Base-by-base conservation (phyloP, 2,888 invertebrate species). In the Muscina levida region DNA sequence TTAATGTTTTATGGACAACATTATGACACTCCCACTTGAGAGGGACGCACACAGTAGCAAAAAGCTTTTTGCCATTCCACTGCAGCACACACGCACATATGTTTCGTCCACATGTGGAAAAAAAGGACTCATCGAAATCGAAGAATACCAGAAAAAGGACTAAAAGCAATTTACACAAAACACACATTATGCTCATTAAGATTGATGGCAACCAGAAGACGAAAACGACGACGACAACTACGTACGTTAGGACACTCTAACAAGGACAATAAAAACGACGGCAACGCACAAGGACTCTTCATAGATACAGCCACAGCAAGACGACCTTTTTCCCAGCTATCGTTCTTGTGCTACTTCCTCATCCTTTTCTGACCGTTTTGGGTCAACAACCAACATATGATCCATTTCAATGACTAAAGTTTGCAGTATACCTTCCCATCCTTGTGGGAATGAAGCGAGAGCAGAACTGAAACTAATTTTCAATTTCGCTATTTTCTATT, bases 141-240 rank as follows among this genome's bases (percentile, higher is more conserved):
- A 59, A 31, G 46, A 48, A 11, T 13, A 22, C 13, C 13, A 17
- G 19, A 62, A 65, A 62, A 77, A 48, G 56, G 62, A 79, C 62
- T 66, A 62, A 81, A 77, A 77, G 77, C 71, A 74, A 81, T 81
- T 81, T 77, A 56, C 48, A 74, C 77, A 77, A 77, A 80, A 80
- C 74, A 59, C 39, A 72, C 81, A 81, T 81, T 81, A 67, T 53
- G 57, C 80, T 81, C 77, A 81, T 81, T 81, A 81, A 81, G 81
- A 81, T 77, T 68, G 74, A 81, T 74, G 71, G 77, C 62, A 66
- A 39, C 17, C 11, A 39, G 39, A 37, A 31, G 8, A 39, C n/a
- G 19, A 17, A 15, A 15, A 57, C n/a, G n/a, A n/a, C n/a, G n/a
- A n/a, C n/a, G n/a, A n/a, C n/a, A n/a, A n/a, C n/a, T n/a, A n/a